A percentile compares a stretch with the other conserved stretches of the same genome.
Conservation (phyloP, 2,113 vertebrate species). For the Mugil cephalus region DNA sequence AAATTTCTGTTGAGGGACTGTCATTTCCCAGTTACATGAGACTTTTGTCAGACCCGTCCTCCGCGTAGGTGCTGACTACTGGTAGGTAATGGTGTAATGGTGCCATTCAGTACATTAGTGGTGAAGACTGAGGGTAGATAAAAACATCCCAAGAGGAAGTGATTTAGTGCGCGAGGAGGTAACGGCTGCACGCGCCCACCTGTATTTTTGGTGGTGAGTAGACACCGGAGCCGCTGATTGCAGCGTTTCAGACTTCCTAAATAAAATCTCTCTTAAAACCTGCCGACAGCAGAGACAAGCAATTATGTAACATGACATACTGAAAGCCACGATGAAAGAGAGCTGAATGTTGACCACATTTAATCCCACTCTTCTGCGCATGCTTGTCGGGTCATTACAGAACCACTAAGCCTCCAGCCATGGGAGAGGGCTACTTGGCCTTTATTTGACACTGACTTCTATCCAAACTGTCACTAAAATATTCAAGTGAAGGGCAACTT, state of each 20-base stretch:
- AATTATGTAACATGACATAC: conserved; percentile 13
- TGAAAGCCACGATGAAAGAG: conserved; percentile 18
- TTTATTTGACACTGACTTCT: not conserved
- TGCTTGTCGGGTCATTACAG: not conserved
- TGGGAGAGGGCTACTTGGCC: not conserved
- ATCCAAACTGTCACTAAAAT: not conserved
- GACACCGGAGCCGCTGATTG: not conserved
- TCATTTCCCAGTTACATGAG: conserved; percentile 35
- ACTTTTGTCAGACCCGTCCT: conserved; percentile 40
- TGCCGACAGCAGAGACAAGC: conserved; percentile 19
- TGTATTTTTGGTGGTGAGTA: not conserved
- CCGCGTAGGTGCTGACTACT: conserved; percentile 22
- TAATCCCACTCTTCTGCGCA: conserved; percentile 10
- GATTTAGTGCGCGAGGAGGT: conserved; percentile 11
- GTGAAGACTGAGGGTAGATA: not conserved
- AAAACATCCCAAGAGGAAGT: conserved; percentile 16
- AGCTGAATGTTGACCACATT: conserved; percentile 30
- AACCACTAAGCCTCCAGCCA: not conserved
- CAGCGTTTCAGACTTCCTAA: conserved; percentile 1
- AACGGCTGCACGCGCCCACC: conserved; percentile 7
- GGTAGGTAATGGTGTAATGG: conserved; percentile 15
- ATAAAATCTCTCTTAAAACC: too few relatives aligned
- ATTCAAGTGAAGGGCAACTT: not conserved
- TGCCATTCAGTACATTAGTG: conserved; percentile 6
- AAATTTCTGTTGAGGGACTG: conserved; percentile 24